These are phyloP conservation scores for Nerophis lumbriciformis DNA, from an alignment of 2,113 vertebrate genomes.

Conservation along the genomic window DNA sequence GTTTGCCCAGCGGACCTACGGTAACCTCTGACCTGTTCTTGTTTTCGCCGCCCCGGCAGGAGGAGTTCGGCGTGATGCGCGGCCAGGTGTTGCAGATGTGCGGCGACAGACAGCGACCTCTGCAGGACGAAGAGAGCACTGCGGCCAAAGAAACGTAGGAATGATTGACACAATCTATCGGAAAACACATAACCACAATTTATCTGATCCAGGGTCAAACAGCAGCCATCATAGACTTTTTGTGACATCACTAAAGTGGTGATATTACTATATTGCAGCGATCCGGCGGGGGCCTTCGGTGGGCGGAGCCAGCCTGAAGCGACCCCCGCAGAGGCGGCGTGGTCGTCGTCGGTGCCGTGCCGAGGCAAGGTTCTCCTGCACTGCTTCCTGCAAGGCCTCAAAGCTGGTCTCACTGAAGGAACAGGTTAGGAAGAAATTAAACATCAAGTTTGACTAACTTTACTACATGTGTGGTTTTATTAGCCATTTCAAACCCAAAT, in stretches of 20 bases:
- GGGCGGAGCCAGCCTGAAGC: slow-evolving; percentile 21
- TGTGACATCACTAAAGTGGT: not conserved
- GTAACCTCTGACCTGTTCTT: not conserved
- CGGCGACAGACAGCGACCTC: slow-evolving; percentile 45
- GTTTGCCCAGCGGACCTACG: too few species aligned
- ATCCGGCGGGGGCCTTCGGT: slow-evolving; percentile 13
- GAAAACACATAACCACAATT: not conserved
- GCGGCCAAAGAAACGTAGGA: slow-evolving; percentile 29
- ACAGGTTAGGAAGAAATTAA: slow-evolving; percentile 50
- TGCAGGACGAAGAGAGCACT: slow-evolving; percentile 40
- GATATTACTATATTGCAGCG: slow-evolving; percentile 1
- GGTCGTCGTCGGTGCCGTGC: slow-evolving; percentile 21
- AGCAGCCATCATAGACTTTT: not conserved
- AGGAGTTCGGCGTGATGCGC: slow-evolving; percentile 66
- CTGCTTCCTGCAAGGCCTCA: slow-evolving; percentile 73
- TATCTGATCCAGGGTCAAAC: not conserved
- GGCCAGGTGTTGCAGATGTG: slow-evolving; percentile 63
- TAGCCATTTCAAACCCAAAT: too few species aligned
- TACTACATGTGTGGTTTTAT: too few species aligned
- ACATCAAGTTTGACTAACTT: too few species aligned
- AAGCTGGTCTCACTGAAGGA: slow-evolving; percentile 56
- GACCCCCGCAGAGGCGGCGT: slow-evolving; percentile 7
- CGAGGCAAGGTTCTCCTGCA: slow-evolving; percentile 66
- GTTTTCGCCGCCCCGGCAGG: slow-evolving; percentile 36
- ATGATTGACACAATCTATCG: too few species aligned